Conservation (phyloP, 2,888 invertebrate genomes). For the Parapristionchus giblindavisi region DNA sequence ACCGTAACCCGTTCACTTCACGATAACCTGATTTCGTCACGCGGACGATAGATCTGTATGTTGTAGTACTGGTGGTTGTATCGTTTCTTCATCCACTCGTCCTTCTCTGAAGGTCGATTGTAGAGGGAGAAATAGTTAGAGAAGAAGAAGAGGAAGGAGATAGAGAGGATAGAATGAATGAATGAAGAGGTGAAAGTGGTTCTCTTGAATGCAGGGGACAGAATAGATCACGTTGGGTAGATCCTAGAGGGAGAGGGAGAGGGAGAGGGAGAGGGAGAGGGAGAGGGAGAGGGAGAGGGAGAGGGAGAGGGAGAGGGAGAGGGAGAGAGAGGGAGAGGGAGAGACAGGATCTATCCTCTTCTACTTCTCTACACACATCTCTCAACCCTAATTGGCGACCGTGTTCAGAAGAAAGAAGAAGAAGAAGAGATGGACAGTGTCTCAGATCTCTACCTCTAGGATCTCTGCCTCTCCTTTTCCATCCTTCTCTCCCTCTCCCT, state of each 20-base stretch:
- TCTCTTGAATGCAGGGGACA: no score
- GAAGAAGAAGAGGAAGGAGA: background rate
- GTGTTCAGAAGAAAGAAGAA: background rate
- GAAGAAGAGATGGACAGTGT: background rate
- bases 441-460: background rate
- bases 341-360: slow-evolving; percentile 11
- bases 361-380: background rate
- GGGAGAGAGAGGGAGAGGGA: slow-evolving; percentile 8
- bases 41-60: no score
- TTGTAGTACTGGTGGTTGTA: no score
- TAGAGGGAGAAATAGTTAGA: slow-evolving; percentile 12
- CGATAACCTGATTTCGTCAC: no score
- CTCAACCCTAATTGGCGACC: background rate
- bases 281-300: background rate
- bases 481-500: background rate
- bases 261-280: slow-evolving; percentile 13
- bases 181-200: no score
- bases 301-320: slow-evolving; percentile 19
- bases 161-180: no score
- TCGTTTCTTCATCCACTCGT: slow-evolving; percentile 13
- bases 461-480: no score
- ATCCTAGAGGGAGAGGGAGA: no score
- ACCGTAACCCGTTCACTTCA: no score
- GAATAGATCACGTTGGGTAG: no score
- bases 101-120: slow-evolving; percentile 28